Conservation (phyloP, 2,113 vertebrate species). For the Psilopogon haemacephalus region DNA sequence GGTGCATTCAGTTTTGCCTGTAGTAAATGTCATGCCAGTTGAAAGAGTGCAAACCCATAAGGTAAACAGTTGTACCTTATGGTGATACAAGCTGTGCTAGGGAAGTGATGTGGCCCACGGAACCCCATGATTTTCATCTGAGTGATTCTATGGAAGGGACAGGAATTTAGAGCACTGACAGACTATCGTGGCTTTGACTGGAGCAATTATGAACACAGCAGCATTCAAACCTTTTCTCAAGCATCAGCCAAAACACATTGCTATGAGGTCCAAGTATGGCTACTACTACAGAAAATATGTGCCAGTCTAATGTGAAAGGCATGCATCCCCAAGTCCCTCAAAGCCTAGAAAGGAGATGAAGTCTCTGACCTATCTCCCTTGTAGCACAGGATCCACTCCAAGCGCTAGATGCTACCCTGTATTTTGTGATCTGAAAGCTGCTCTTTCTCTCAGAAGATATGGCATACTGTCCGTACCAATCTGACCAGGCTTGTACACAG, state of each 20-base stretch:
- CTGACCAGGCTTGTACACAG: constrained; percentile 61
- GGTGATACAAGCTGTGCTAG: neutral
- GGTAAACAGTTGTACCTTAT: neutral
- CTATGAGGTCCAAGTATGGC: neutral
- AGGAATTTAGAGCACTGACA: neutral
- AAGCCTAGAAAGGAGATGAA: neutral
- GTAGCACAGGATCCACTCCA: neutral
- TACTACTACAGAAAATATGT: neutral
- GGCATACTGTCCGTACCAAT: constrained; percentile 35
- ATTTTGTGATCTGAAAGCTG: neutral
- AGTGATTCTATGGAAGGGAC: neutral
- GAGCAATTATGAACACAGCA: neutral
- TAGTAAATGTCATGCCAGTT: neutral
- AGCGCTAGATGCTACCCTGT: neutral
- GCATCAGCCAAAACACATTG: neutral
- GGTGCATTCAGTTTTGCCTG: neutral
- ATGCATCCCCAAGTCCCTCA: neutral
- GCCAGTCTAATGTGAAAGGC: fast-evolving
- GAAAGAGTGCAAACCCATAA: neutral
- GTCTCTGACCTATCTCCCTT: neutral
- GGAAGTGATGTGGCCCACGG: neutral
- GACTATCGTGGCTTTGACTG: neutral
- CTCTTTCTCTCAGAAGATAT: neutral
- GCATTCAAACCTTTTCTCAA: neutral
- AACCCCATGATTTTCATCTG: neutral